Conservation (phyloP, 2,113 vertebrate species). For the Neolamprologus caudopunctatus region DNA sequence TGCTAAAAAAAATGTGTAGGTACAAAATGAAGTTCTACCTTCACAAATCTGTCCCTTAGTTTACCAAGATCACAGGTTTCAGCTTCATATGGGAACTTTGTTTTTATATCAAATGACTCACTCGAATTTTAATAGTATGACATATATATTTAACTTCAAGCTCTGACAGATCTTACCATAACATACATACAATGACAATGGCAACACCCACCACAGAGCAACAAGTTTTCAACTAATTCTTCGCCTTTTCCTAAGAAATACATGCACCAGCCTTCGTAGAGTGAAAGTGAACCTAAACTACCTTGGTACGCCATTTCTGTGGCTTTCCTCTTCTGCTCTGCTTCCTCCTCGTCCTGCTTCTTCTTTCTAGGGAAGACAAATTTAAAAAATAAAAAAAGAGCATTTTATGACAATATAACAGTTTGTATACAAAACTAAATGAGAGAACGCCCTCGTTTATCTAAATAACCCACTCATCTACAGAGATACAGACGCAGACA, state of each 20-base stretch:
- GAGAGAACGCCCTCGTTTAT: neutral
- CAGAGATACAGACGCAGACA: neutral
- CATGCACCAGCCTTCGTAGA: neutral
- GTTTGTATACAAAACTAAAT: neutral
- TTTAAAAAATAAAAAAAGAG: fast-evolving
- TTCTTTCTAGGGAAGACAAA: constrained; percentile 78
- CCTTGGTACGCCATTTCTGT: constrained; percentile 95
- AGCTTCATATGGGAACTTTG: neutral
- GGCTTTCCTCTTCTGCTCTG: constrained; percentile 91
- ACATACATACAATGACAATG: neutral
- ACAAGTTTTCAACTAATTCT: neutral
- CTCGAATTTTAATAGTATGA: neutral
- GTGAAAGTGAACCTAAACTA: constrained; percentile 39
- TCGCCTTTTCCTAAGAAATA: neutral
- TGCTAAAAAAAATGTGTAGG: neutral
- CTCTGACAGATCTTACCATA: neutral
- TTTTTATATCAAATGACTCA: neutral
- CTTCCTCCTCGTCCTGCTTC: constrained; percentile 94
- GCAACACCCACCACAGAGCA: neutral
- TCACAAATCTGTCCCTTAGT: neutral
- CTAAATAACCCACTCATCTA: neutral
- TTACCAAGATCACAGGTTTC: neutral
- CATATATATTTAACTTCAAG: neutral
- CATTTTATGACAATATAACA: neutral
- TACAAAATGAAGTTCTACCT: neutral